Evolutionary conservation across 2,888 invertebrate genomes (phyloP).

Genomic region (Archips crataeganus): DNA sequence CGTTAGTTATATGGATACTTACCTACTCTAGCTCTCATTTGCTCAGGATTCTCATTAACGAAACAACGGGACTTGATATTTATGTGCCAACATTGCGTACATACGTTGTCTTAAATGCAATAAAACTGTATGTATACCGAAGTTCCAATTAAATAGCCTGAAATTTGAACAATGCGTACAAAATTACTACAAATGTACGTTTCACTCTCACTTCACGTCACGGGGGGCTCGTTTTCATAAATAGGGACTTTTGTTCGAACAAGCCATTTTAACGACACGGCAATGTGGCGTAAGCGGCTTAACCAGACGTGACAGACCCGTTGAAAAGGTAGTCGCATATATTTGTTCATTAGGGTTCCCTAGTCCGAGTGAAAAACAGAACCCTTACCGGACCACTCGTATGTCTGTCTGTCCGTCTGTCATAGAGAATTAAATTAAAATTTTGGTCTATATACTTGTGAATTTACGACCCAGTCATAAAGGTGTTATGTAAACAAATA

Average conservation of each 20-base stretch:
- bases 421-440: too few species aligned
- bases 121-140: constrained; percentile 22
- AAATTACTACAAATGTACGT: constrained; percentile 6
- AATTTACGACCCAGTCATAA: too few species aligned
- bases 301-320: constrained; percentile 4
- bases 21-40: too few species aligned
- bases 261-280: constrained; percentile 37
- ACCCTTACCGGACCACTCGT: too few species aligned
- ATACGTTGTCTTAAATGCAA: constrained; percentile 21
- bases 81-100: constrained; percentile 19
- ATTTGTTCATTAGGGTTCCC: constrained; percentile 1
- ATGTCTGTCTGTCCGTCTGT: too few species aligned
- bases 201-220: constrained; percentile 37
- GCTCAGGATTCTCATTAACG: too few species aligned
- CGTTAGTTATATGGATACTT: too few species aligned
- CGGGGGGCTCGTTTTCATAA: constrained; percentile 37
- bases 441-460: too few species aligned
- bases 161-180: constrained; percentile 27
- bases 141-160: constrained; percentile 35
- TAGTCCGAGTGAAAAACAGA: too few species aligned
- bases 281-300: constrained; percentile 23
- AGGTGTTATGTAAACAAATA: too few species aligned
- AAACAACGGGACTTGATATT: not conserved
- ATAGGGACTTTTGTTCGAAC: constrained; percentile 33
- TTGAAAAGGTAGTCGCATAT: constrained; percentile 2